These are phyloP conservation scores for Distichodus sexfasciatus DNA, from an alignment of 2,797 vertebrate species.

Conservation along the genomic window DNA sequence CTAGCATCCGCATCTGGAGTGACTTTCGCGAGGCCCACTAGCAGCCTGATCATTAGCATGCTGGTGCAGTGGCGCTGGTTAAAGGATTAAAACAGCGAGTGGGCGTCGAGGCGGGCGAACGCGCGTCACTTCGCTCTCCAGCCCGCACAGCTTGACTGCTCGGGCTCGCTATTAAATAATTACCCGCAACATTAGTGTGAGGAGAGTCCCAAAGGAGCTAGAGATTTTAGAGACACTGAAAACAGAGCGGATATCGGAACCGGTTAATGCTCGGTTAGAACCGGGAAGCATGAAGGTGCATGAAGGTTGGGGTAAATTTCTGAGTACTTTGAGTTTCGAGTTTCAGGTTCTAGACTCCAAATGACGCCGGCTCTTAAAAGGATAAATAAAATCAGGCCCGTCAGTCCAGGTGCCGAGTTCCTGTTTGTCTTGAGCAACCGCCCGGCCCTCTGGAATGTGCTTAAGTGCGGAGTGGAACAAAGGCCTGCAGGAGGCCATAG, in stretches of 20 bases:
- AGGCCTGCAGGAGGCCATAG: too few relatives aligned
- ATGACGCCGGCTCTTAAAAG: too few relatives aligned
- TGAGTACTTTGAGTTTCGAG: not conserved
- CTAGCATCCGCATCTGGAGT: not conserved
- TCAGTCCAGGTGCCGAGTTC: not conserved
- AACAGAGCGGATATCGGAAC: not conserved
- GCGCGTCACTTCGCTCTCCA: slow-evolving; percentile 21
- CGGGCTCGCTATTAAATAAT: slow-evolving; percentile 24
- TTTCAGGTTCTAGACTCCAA: not conserved
- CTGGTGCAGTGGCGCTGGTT: slow-evolving; percentile 30
- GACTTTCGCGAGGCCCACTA: not conserved
- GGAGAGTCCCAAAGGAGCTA: not conserved
- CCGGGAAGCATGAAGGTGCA: not conserved
- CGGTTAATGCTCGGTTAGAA: not conserved
- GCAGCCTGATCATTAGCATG: slow-evolving; percentile 19
- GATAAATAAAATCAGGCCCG: too few relatives aligned
- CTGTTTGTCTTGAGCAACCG: not conserved
- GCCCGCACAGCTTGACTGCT: slow-evolving; percentile 10
- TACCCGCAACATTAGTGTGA: slow-evolving; percentile 17
- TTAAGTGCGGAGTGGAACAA: too few relatives aligned
- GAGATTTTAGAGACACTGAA: not conserved
- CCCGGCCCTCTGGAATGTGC: too few relatives aligned
- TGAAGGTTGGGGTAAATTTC: not conserved
- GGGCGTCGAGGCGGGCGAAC: not conserved
- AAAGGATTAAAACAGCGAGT: slow-evolving; percentile 27